Base-by-base conservation (phyloP, 2,797 vertebrate species). In the Hoplostethus atlanticus region DNA sequence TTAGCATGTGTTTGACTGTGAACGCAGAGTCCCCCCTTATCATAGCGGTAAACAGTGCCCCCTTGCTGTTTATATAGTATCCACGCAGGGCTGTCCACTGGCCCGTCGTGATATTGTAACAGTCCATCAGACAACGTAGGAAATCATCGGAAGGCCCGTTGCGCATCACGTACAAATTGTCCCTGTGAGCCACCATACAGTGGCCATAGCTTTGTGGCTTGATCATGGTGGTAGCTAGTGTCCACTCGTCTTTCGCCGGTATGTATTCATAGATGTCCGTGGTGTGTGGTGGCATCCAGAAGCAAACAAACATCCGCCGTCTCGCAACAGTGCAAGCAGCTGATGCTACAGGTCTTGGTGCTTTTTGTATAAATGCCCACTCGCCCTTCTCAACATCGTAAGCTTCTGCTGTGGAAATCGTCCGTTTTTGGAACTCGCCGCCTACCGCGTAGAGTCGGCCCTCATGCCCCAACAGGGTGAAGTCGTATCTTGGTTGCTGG, bases 41-140 rank as follows among this genome's bases (percentile, higher is more conserved):
- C 28, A 94, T 52, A 0, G 98, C 94, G 0, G 96, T 97, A 90
- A 99, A 99, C 31, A 99, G 96, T 0, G 98, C 96, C 36, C 98
- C 98, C 73, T 98, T 99, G 90, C 97, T 99, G 90, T 99, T 99
- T 40, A 98, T 88, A 50, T 97, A 99, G 77, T 96, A 95, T 8
- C 98, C 98, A 0, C 95, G 90, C 79, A 99, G 64, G 25, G 97
- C 93, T 0, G 94, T 98, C 98, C 98, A 99, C 87, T 99, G 97
- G 70, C 93, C 95, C 0, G 96, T 96, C 0, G 94, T 96, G 58
- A 99, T 92, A 82, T 97, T 97, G 89, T 97, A 97, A 84, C 96
- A 94, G 71, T 99, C 98, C 12, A 99, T 97, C 40, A 95, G 85
- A 0, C 98, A 99, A 9, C 96, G 95, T 67, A 99, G 68, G 84